Conservation (phyloP, 2,888 invertebrate species). For the Spialia ferax region DNA sequence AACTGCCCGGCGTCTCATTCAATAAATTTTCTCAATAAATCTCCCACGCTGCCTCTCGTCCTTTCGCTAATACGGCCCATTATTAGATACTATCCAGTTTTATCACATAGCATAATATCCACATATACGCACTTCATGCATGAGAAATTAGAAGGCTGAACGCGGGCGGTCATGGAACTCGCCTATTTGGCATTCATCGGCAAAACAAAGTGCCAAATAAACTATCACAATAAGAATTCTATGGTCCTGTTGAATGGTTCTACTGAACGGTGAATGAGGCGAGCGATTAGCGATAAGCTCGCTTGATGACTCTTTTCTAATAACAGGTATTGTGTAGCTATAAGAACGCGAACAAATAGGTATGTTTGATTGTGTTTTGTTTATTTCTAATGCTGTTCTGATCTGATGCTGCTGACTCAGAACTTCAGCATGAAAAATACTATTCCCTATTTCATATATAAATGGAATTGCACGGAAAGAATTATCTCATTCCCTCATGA, state of each 20-base stretch:
- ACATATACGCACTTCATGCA: conserved; percentile 45
- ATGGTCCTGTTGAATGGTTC: conserved; percentile 45
- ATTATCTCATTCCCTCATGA: too few relatives aligned
- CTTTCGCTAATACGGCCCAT: conserved; percentile 41
- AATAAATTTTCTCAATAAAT: conserved; percentile 44
- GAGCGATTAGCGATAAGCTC: not conserved
- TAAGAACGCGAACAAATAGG: too few relatives aligned
- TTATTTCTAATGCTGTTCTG: too few relatives aligned
- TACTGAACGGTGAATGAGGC: not conserved
- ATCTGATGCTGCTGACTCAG: too few relatives aligned
- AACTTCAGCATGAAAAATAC: too few relatives aligned
- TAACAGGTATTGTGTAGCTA: too few relatives aligned
- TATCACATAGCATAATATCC: conserved; percentile 49
- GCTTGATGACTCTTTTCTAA: not conserved
- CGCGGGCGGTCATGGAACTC: conserved; percentile 75
- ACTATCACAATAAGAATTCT: conserved; percentile 80
- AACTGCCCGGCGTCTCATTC: conserved; percentile 37
- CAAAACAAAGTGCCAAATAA: conserved; percentile 77
- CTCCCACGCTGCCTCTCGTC: conserved; percentile 43
- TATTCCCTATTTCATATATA: too few relatives aligned
- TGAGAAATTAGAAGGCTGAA: conserved; percentile 43
- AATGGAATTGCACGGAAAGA: too few relatives aligned
- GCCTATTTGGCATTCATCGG: conserved; percentile 79
- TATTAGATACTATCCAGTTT: conserved; percentile 49
- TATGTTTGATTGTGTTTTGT: too few relatives aligned